Evolutionary conservation across 2,888 invertebrate genomes (phyloP).

Genomic region (Pogonocherus hispidulus): DNA sequence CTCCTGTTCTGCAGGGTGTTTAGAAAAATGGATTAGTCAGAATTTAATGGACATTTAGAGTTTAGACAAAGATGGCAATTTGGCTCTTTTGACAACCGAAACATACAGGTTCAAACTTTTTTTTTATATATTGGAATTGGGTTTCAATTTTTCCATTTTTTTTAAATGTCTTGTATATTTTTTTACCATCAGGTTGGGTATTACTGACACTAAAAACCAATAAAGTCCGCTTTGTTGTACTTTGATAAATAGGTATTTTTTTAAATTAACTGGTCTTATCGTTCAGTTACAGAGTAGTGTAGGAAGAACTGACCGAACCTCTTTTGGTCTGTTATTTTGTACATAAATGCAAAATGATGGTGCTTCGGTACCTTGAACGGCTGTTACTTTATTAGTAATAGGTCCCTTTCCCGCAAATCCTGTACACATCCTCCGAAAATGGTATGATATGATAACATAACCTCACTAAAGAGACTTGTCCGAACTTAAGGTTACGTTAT

Average conservation of each 20-base stretch:
- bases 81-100: not conserved
- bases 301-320: constrained; percentile 17
- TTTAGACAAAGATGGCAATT: constrained; percentile 2
- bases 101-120: not conserved
- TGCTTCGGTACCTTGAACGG: constrained; percentile 19
- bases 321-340: constrained; percentile 4
- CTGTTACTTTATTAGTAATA: constrained; percentile 20
- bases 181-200: not conserved
- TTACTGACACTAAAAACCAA: not conserved
- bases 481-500: not conserved
- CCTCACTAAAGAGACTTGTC: not conserved
- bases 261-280: not conserved
- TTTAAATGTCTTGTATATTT: not conserved
- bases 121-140: not conserved
- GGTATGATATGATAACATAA: not conserved
- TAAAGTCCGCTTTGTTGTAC: constrained; percentile 41
- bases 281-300: constrained; percentile 10
- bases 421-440: not conserved
- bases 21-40: constrained; percentile 5
- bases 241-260: constrained; percentile 56
- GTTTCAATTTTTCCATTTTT: not conserved
- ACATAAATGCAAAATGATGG: constrained; percentile 18
- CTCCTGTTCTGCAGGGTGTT: not conserved
- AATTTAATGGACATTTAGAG: constrained; percentile 3
- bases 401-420: constrained; percentile 4